Conservation (phyloP, 2,888 invertebrate genomes). For the Graphium colonna region DNA sequence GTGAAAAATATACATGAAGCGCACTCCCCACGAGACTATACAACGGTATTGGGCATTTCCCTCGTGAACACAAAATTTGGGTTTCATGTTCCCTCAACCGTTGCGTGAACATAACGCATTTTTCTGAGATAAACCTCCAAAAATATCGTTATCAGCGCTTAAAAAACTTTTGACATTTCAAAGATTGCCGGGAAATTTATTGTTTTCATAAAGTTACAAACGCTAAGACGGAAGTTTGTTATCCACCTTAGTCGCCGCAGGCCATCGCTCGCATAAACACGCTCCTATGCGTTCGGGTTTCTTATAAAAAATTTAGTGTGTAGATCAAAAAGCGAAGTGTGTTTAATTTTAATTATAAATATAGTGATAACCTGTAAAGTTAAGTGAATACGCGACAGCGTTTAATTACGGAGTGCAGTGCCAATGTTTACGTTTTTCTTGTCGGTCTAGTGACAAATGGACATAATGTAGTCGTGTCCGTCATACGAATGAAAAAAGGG, state of each 20-base stretch:
- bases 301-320: conserved; percentile 3
- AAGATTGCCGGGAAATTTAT: conserved; percentile 46
- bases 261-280: conserved; percentile 43
- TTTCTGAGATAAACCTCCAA: conserved; percentile 33
- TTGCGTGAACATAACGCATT: conserved; percentile 51
- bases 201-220: conserved; percentile 50
- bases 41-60: conserved; percentile 81
- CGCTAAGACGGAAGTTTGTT: conserved; percentile 50
- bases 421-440: conserved; percentile 64
- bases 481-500: neutral
- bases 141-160: neutral
- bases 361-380: conserved; percentile 30
- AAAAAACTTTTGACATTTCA: conserved; percentile 12
- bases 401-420: conserved; percentile 40
- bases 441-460: conserved; percentile 42
- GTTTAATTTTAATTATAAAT: conserved; percentile 7
- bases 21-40: conserved; percentile 81
- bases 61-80: conserved; percentile 76
- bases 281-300: conserved; percentile 27
- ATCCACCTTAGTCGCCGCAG: conserved; percentile 28
- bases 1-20: conserved; percentile 81
- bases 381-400: conserved; percentile 36
- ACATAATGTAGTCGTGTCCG: conserved; percentile 61
- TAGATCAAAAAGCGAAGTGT: neutral
- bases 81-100: conserved; percentile 70